Evolutionary conservation across 2,113 vertebrate genomes (phyloP).

Genomic region (Craseonycteris thonglongyai): DNA sequence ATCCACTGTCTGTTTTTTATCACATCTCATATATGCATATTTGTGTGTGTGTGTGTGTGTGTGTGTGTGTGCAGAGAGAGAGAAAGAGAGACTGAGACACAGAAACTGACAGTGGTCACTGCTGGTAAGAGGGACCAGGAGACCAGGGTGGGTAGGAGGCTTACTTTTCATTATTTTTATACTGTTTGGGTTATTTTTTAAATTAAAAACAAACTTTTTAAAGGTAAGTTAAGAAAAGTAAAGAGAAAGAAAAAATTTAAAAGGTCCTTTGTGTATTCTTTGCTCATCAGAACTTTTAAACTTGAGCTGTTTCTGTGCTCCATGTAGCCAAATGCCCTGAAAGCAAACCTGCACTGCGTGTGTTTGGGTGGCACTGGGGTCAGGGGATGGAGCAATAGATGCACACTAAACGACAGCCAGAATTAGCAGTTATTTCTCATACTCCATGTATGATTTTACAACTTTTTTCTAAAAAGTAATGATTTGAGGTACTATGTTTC

Average conservation of each 20-base stretch:
- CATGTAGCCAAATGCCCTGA: neutral
- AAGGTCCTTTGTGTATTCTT: neutral
- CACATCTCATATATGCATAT: too few species aligned
- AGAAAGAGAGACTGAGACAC: neutral
- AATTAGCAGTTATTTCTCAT: slow-evolving; percentile 12
- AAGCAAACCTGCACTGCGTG: neutral
- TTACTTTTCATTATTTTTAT: neutral
- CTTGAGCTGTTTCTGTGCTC: neutral
- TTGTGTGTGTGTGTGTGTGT: neutral
- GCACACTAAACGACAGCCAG: neutral
- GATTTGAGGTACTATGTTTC: neutral
- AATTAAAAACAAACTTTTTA: neutral
- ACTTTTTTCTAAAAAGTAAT: neutral
- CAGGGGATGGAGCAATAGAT: neutral
- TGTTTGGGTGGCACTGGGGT: neutral
- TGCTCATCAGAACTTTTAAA: neutral
- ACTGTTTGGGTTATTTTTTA: neutral
- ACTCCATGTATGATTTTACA: neutral
- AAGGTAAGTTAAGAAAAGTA: neutral
- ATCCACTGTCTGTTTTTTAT: too few species aligned
- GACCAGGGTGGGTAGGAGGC: neutral
- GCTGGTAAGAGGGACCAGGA: neutral
- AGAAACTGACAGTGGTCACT: neutral
- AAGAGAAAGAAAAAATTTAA: neutral
- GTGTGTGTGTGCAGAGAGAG: neutral